Conservation (phyloP, 2,113 vertebrate species). For the Hyperopisus bebe region DNA sequence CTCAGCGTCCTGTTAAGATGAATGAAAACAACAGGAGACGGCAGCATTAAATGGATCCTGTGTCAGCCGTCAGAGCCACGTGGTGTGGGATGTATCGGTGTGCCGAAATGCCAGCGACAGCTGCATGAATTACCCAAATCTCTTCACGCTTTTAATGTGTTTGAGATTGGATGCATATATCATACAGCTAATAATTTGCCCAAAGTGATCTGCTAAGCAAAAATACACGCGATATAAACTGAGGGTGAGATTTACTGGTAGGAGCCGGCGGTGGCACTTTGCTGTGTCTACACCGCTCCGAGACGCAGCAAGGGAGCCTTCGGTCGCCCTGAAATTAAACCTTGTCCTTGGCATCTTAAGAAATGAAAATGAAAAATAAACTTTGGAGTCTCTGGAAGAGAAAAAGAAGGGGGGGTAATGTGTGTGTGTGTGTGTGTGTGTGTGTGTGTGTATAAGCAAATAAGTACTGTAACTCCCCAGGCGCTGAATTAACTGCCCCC, state of each 20-base stretch:
- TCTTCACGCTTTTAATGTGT: constrained; percentile 26
- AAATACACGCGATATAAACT: constrained; percentile 22
- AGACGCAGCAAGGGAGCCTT: background rate
- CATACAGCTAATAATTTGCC: constrained; percentile 26
- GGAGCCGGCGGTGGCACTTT: background rate
- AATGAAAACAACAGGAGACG: constrained; percentile 32
- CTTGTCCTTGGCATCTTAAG: background rate
- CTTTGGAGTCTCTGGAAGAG: background rate
- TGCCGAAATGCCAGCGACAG: constrained; percentile 7
- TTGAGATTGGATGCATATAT: constrained; percentile 30
- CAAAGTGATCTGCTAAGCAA: constrained; percentile 25
- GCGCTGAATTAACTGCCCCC: no score
- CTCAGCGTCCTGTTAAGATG: constrained; percentile 29
- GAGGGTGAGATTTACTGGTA: constrained; percentile 15
- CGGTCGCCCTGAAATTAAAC: background rate
- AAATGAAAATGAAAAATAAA: constrained; percentile 3
- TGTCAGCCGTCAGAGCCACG: background rate
- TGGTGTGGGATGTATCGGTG: background rate
- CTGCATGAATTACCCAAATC: constrained; percentile 25
- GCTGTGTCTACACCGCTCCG: background rate
- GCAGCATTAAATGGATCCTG: constrained; percentile 5
- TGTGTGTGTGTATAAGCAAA: background rate
- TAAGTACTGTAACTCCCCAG: background rate
- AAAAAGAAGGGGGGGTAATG: background rate
- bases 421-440: background rate